phyloP scores from a whole-genome alignment of 1,140 invertebrate species.

The Steinernema feltiae region DNA sequence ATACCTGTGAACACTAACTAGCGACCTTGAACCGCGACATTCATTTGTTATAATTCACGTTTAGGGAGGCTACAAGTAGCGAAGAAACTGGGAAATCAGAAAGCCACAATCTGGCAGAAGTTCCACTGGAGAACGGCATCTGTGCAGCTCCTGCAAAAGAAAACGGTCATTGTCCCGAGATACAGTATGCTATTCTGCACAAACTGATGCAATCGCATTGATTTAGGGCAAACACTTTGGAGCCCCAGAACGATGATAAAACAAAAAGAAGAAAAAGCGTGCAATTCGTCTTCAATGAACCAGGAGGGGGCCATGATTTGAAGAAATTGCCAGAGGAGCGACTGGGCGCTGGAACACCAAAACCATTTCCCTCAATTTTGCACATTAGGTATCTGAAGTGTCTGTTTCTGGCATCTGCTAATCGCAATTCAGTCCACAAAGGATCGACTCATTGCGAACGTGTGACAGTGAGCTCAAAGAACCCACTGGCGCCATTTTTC shows the following conservation, averaged over 20 bases:
- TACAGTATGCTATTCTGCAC: background rate
- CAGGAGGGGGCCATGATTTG: slow-evolving; percentile 5
- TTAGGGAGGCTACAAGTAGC: too few species aligned
- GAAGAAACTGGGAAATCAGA: slow-evolving; percentile 1
- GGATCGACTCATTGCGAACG: slow-evolving; percentile 24
- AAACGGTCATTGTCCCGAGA: background rate
- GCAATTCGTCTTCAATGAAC: slow-evolving; percentile 8
- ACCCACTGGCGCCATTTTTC: slow-evolving; percentile 22
- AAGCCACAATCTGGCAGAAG: background rate
- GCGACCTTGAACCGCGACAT: too few species aligned
- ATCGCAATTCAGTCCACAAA: slow-evolving; percentile 15
- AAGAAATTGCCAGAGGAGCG: slow-evolving; percentile 19
- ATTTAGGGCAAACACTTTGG: slow-evolving; percentile 5
- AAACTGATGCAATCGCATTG: too few species aligned
- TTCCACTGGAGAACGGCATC: background rate
- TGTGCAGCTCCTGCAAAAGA: background rate
- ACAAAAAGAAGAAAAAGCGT: slow-evolving; percentile 12
- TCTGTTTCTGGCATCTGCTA: background rate
- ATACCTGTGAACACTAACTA: too few species aligned
- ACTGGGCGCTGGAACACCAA: background rate
- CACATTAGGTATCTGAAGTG: background rate
- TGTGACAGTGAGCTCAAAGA: slow-evolving; percentile 24
- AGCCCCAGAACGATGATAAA: slow-evolving; percentile 16
- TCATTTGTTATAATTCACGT: too few species aligned
- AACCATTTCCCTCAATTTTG: slow-evolving; percentile 2